These are phyloP conservation scores for Rotaria socialis DNA, from an alignment of 2,888 invertebrate genomes.

Conservation along the genomic window DNA sequence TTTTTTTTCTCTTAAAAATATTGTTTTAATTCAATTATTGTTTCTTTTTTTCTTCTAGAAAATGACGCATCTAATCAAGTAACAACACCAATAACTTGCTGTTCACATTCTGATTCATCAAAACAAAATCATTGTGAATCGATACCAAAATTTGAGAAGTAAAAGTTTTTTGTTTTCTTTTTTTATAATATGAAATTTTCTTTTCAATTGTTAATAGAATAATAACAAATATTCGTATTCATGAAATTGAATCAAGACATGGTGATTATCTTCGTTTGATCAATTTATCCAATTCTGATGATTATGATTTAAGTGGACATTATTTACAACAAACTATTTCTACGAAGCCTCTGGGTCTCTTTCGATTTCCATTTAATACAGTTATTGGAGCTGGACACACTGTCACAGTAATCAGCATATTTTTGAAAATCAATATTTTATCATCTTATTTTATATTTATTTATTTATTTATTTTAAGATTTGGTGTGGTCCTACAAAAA, in stretches of 20 bases:
- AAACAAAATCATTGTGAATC: too few relatives aligned
- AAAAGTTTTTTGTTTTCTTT: too few relatives aligned
- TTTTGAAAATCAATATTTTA: neutral
- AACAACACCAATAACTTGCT: neutral
- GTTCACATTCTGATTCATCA: neutral
- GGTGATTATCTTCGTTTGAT: slow-evolving; percentile 56
- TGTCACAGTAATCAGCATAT: slow-evolving; percentile 51
- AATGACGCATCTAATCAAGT: neutral
- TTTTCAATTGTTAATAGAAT: neutral
- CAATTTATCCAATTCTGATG: slow-evolving; percentile 51
- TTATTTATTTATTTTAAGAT: neutral
- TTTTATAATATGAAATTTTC: too few relatives aligned
- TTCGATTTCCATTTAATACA: slow-evolving; percentile 55
- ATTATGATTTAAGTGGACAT: slow-evolving; percentile 56
- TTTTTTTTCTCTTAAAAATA: too few relatives aligned
- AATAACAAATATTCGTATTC: slow-evolving; percentile 52
- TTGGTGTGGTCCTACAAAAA: slow-evolving; percentile 53
- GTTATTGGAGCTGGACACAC: slow-evolving; percentile 52
- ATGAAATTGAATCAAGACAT: slow-evolving; percentile 56
- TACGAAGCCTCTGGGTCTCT: slow-evolving; percentile 57
- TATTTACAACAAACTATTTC: slow-evolving; percentile 58
- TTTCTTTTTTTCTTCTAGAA: neutral
- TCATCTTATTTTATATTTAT: neutral
- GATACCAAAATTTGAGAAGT: too few relatives aligned
- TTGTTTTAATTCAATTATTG: neutral